phyloP scores from a whole-genome alignment of 1,140 invertebrate species.

The Drosophila nigromelanica region DNA sequence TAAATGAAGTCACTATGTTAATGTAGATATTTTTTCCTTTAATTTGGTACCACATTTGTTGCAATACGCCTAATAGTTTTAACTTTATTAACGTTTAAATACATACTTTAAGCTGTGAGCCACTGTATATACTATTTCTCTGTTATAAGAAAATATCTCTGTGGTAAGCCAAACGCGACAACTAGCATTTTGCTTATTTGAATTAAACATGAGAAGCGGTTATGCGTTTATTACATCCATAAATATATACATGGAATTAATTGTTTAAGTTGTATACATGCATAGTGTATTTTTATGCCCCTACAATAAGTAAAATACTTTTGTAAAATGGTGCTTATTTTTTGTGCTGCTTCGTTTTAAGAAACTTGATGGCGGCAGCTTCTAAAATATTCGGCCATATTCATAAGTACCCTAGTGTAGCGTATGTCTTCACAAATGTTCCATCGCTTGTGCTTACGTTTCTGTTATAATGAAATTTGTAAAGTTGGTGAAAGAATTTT shows the following conservation, averaged over 20 bases:
- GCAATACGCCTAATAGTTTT: no score
- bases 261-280: background rate
- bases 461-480: constrained; percentile 84
- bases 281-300: background rate
- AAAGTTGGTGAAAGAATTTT: background rate
- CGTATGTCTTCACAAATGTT: constrained; percentile 95
- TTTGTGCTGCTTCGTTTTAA: constrained; percentile 60
- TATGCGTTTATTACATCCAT: constrained; percentile 1
- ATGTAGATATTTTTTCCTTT: no score
- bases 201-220: background rate
- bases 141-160: no score
- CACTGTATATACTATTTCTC: no score
- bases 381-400: constrained; percentile 73
- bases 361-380: constrained; percentile 33
- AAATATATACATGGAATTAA: background rate
- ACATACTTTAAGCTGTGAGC: no score
- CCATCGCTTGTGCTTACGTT: constrained; percentile 91
- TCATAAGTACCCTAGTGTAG: constrained; percentile 95
- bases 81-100: no score
- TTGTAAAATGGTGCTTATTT: constrained; percentile 40
- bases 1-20: no score
- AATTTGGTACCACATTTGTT: no score
- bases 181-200: no score
- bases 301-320: background rate
- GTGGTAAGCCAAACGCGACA: no score